phyloP scores from a whole-genome alignment of 2,113 vertebrate species.

The Mirza zaza region DNA sequence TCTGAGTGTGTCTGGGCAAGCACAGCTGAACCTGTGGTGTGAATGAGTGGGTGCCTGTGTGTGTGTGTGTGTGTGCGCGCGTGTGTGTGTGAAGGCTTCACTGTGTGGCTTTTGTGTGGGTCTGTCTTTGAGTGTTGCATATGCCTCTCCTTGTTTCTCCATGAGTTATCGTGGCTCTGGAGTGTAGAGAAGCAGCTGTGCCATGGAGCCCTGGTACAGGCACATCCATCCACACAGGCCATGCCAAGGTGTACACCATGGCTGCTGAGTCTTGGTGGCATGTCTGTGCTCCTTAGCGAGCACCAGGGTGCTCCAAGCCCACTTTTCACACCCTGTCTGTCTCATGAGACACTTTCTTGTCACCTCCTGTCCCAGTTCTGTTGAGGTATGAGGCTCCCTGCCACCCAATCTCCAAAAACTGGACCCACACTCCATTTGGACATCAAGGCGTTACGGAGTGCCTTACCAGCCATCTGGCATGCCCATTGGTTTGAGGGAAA shows the following conservation, averaged over 20 bases:
- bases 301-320: no score
- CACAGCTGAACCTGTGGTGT: neutral
- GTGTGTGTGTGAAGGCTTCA: neutral
- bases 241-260: neutral
- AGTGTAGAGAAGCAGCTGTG: neutral
- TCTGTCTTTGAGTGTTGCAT: neutral
- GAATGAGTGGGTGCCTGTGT: neutral
- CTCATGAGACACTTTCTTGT: no score
- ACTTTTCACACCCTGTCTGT: no score
- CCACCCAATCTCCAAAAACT: neutral
- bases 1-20: neutral
- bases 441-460: slow-evolving; percentile 89
- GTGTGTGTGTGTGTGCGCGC: neutral
- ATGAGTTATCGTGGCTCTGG: neutral
- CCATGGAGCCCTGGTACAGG: no score
- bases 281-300: neutral
- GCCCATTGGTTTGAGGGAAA: slow-evolving; percentile 97
- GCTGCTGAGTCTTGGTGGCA: neutral
- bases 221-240: neutral
- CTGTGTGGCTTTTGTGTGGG: neutral
- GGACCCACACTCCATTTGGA: neutral
- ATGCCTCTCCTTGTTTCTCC: neutral
- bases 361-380: no score
- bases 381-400: no score
- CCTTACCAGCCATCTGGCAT: slow-evolving; percentile 93